phyloP scores from a whole-genome alignment of 2,888 invertebrate genomes.

The Nasonovia ribisnigri region DNA sequence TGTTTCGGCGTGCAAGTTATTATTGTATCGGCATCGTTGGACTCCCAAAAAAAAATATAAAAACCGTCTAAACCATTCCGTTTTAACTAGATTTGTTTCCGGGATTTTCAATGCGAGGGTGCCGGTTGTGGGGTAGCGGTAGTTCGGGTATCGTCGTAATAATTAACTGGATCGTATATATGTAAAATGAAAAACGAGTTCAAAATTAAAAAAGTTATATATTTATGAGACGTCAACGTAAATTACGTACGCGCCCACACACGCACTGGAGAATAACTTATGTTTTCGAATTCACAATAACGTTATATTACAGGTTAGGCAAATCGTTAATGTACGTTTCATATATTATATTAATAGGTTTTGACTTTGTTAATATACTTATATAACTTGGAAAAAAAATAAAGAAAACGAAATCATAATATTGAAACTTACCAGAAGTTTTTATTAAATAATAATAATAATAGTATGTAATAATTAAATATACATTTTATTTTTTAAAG shows the following conservation, averaged over 20 bases:
- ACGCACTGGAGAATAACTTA: not conserved
- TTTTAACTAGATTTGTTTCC: not conserved
- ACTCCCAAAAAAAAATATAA: not conserved
- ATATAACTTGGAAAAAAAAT: not conserved
- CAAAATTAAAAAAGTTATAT: constrained; percentile 31
- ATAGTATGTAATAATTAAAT: not conserved
- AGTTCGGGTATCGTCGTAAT: not conserved
- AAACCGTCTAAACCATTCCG: not conserved
- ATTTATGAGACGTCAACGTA: not conserved
- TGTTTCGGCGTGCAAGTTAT: not conserved
- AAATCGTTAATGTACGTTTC: not conserved
- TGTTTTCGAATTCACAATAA: not conserved
- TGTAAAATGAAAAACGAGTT: constrained; percentile 24
- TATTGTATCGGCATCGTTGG: not conserved
- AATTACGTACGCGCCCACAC: not conserved
- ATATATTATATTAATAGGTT: not conserved
- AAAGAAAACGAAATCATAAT: not conserved
- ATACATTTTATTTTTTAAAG: not conserved
- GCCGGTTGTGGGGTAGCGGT: not conserved
- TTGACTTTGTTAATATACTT: not conserved
- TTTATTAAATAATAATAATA: not conserved
- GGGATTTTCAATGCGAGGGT: not conserved
- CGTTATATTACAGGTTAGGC: not conserved
- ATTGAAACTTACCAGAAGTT: not conserved
- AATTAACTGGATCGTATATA: not conserved